phyloP scores from a whole-genome alignment of 1,140 invertebrate species.

The Monochamus saltuarius region DNA sequence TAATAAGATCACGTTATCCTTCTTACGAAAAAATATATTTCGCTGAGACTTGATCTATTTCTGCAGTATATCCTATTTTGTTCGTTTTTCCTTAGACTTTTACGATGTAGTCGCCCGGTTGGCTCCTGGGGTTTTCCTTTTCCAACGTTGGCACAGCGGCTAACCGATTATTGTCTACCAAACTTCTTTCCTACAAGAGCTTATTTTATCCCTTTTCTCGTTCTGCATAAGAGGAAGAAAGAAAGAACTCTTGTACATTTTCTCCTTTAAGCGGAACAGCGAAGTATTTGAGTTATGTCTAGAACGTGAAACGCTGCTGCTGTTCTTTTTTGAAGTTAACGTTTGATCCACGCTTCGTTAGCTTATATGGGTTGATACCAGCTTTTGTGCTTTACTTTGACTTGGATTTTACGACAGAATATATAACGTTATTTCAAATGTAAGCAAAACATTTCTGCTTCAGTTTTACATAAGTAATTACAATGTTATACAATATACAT shows the following conservation, averaged over 20 bases:
- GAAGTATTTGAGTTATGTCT: conserved; percentile 33
- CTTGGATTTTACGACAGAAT: conserved; percentile 14
- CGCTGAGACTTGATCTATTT: conserved; percentile 36
- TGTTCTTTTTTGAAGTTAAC: background rate
- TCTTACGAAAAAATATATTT: conserved; percentile 34
- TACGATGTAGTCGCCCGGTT: conserved; percentile 36
- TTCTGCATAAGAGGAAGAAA: background rate
- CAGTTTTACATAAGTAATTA: conserved; percentile 2
- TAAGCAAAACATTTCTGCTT: no score
- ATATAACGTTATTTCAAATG: background rate
- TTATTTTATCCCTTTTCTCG: conserved; percentile 3
- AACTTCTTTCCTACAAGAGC: background rate
- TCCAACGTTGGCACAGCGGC: conserved; percentile 27
- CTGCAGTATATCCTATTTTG: conserved; percentile 32
- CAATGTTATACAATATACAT: background rate
- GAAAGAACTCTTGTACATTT: background rate
- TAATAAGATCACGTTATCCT: conserved; percentile 5
- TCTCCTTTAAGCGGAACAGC: background rate
- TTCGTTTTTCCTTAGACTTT: conserved; percentile 30
- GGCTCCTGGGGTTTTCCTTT: conserved; percentile 35
- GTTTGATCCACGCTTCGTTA: conserved; percentile 30
- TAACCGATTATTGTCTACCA: conserved; percentile 15
- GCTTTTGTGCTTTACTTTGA: conserved; percentile 26
- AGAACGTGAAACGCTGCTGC: conserved; percentile 24
- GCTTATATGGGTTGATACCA: conserved; percentile 27